These are phyloP conservation scores for Cervus canadensis DNA, from an alignment of 2,113 vertebrate genomes.

Conservation along the genomic window DNA sequence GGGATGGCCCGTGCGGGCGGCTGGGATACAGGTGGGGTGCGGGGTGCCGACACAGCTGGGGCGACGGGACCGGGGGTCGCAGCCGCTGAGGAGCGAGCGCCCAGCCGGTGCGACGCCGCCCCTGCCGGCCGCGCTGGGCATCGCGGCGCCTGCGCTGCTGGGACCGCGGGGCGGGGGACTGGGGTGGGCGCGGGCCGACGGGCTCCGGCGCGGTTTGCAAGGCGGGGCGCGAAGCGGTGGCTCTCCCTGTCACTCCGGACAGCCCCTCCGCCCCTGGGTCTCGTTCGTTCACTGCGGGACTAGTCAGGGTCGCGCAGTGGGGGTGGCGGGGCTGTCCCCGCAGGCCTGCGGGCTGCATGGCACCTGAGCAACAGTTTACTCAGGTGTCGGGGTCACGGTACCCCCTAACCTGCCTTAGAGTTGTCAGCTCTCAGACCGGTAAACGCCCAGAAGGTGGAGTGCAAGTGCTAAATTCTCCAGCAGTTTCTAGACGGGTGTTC, in stretches of 20 bases:
- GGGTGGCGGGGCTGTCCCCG: neutral
- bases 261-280: neutral
- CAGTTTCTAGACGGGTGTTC: neutral
- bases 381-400: too few species aligned
- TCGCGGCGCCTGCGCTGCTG: neutral
- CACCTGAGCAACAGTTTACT: neutral
- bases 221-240: accelerated
- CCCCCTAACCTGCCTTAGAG: neutral
- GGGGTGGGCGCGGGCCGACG: accelerated
- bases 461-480: neutral
- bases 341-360: neutral
- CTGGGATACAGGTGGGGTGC: neutral
- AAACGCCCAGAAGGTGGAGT: neutral
- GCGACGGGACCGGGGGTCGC: too few species aligned
- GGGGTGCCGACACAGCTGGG: neutral
- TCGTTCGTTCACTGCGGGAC: accelerated
- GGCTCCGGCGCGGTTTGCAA: accelerated
- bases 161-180: neutral
- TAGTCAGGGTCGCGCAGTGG: neutral
- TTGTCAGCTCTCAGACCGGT: neutral
- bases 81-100: neutral
- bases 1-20: neutral
- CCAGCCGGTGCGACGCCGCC: neutral
- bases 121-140: neutral
- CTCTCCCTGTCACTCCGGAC: neutral